A percentile compares a stretch with the other conserved stretches of the same genome.
phyloP scores from a whole-genome alignment of 2,888 invertebrate species.

The Hydroisotoma schaefferi region DNA sequence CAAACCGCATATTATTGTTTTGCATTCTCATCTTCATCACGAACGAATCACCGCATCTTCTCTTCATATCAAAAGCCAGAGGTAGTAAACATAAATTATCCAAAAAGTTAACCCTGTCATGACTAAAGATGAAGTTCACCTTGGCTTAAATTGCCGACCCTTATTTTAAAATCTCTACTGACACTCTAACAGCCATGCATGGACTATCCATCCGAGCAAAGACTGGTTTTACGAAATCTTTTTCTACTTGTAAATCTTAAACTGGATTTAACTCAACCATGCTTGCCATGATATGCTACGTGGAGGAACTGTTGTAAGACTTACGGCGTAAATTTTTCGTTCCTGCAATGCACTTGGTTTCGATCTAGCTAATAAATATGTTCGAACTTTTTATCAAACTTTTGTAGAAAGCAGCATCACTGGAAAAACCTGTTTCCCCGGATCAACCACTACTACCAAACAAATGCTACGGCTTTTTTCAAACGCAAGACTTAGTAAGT shows the following conservation, averaged over 20 bases:
- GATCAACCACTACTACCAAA: too few species aligned
- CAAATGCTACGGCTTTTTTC: too few species aligned
- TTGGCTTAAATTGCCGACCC: conserved; percentile 4
- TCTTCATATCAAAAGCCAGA: not conserved
- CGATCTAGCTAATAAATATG: too few species aligned
- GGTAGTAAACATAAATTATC: not conserved
- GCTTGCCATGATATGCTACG: too few species aligned
- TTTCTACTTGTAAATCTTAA: conserved; percentile 1
- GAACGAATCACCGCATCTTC: too few species aligned
- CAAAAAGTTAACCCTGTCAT: not conserved
- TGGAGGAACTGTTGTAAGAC: not conserved
- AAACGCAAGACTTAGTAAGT: too few species aligned
- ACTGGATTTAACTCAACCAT: conserved; percentile 1
- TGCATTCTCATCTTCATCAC: too few species aligned
- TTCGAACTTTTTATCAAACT: too few species aligned
- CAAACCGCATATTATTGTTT: too few species aligned
- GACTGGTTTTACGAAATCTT: not conserved
- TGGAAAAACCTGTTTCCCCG: conserved; percentile 3
- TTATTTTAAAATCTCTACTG: too few species aligned
- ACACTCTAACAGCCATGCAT: too few species aligned
- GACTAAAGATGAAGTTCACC: not conserved
- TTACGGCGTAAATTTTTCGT: not conserved
- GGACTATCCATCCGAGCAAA: not conserved
- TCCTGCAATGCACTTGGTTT: not conserved
- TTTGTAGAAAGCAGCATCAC: too few species aligned